Evolutionary conservation across 2,113 vertebrate species (phyloP).

Genomic region (Thryonomys swinderianus): DNA sequence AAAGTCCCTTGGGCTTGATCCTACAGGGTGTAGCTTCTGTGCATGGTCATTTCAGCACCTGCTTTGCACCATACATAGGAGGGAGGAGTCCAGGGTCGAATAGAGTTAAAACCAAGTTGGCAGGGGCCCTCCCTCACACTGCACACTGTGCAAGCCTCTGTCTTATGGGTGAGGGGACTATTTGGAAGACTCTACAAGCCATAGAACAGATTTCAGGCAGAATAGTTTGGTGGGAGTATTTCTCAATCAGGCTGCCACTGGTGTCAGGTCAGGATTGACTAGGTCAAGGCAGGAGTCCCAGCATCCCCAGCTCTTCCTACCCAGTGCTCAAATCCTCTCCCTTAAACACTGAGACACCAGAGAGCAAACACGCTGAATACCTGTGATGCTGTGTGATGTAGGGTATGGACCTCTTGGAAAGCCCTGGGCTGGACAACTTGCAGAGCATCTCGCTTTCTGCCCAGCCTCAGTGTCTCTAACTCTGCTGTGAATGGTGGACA

Average conservation of each 20-base stretch:
- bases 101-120: background rate
- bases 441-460: rapidly evolving
- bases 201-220: background rate
- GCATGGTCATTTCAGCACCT: too few relatives aligned
- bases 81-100: background rate
- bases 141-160: background rate
- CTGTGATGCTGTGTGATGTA: background rate
- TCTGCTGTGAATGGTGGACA: background rate
- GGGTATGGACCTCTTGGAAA: background rate
- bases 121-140: rapidly evolving
- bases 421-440: background rate
- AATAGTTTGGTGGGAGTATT: too few relatives aligned
- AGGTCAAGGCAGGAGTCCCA: background rate
- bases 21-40: background rate
- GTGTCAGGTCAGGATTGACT: background rate
- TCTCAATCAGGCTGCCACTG: background rate
- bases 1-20: background rate
- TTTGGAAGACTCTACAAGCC: background rate
- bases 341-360: background rate
- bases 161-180: too few relatives aligned
- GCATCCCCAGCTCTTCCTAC: too few relatives aligned
- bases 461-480: background rate
- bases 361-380: background rate
- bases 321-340: background rate
- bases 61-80: background rate